Conservation (phyloP, 1,140 invertebrate genomes). For the Adoxophyes honmai region DNA sequence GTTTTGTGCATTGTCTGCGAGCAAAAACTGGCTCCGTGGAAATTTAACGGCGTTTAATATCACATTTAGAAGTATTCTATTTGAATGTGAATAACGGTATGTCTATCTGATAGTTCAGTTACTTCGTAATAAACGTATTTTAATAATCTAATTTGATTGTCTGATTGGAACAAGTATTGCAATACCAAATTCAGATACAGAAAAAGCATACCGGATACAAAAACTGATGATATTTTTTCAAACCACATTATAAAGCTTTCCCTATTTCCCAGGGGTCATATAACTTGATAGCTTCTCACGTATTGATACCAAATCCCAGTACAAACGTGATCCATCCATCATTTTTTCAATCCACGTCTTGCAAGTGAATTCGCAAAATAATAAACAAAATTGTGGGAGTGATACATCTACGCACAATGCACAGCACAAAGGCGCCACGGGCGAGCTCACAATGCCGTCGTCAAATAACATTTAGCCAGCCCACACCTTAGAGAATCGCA, state of each 20-base stretch:
- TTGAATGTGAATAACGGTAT: background rate
- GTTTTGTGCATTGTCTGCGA: conserved; percentile 17
- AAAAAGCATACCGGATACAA: too few relatives aligned
- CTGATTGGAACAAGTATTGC: too few relatives aligned
- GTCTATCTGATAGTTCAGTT: too few relatives aligned
- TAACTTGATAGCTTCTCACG: conserved; percentile 70
- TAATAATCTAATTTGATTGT: too few relatives aligned
- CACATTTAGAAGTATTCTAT: background rate
- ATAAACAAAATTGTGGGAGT: conserved; percentile 71
- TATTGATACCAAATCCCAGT: conserved; percentile 25
- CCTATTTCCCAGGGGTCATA: conserved; percentile 52
- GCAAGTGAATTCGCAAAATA: conserved; percentile 63
- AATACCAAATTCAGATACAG: too few relatives aligned
- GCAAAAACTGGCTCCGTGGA: conserved; percentile 1
- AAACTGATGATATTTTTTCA: too few relatives aligned
- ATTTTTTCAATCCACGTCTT: conserved; percentile 46
- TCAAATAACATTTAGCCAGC: conserved; percentile 75
- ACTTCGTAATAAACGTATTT: too few relatives aligned
- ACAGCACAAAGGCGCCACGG: conserved; percentile 55
- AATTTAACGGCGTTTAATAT: conserved; percentile 5
- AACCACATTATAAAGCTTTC: conserved; percentile 5
- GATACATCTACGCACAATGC: conserved; percentile 57
- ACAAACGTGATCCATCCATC: conserved; percentile 60
- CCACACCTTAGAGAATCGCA: conserved; percentile 75
- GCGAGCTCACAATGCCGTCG: conserved; percentile 67